Base-by-base conservation (phyloP, 1,140 invertebrate genomes). In the Meloidogyne floridensis region DNA sequence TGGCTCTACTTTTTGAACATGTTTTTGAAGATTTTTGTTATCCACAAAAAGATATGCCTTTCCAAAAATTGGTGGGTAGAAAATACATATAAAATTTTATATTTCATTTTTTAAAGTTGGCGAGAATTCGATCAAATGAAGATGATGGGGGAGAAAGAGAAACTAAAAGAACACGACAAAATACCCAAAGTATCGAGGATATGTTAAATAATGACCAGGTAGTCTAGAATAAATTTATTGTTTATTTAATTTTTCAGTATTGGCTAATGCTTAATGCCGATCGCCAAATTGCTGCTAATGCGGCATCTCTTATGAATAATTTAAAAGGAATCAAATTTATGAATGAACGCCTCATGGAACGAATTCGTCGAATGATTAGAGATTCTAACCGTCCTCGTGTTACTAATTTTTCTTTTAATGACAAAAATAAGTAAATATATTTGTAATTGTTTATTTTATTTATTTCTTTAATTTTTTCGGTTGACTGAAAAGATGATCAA, bases 1-100 rank as follows among this genome's bases (percentile, higher is more conserved):
- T 79, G 20, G 77, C 77, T 47, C 32, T 79, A 15, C 18, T 79
- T 0, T 79, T 79, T 72, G 77, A 79, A 65, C 65, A 65, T 43
- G 4, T 79, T 18, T 79, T 71, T 47, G 53, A 7, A 43, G 18
- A 79, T 4, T 51, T 79, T 20, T 69, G 77, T 53, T 20, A 53
- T 71, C 18, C 71, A 20, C 65, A 11, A 9, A 71, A 69, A 13
- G 59, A 71, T 20, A 32, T 79, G 77, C 77, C 77, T 3, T 79
- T 65, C 15, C 20, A 51, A 42, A 69, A 72, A 71, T 72, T 79
- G 77, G 77, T 79, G 32, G 7, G 3, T 13, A 70, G 51, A 76
- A 76, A 76, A 53, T 20, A 2, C 7, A 53, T 15, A 56, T 18
- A 72, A 72, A 72, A 72, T 72, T 20, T 47, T 75, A 11, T 51